Evolutionary conservation across 1,140 invertebrate species (phyloP).

Genomic region (Pseudoatta argentina): DNA sequence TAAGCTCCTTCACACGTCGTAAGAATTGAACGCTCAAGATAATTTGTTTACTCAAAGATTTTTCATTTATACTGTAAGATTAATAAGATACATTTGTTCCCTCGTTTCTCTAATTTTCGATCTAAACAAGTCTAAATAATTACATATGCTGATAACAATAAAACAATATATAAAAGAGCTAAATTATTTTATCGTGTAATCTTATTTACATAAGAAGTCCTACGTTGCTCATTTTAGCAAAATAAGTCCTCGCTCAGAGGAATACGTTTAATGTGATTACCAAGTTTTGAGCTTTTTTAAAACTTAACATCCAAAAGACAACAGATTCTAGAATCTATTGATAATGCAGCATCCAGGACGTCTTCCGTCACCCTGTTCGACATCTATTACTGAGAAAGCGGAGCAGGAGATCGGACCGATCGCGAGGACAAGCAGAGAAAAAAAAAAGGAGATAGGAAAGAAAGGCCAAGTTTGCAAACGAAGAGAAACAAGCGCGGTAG

Average conservation of each 20-base stretch:
- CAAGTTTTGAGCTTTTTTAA: not conserved
- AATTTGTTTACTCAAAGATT: not conserved
- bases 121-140: not conserved
- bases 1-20: slow-evolving; percentile 1
- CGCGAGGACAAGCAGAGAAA: slow-evolving; percentile 2
- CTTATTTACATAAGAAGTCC: not conserved
- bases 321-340: not conserved
- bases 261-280: not conserved
- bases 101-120: not conserved
- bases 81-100: not conserved
- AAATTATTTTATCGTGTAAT: not conserved
- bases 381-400: slow-evolving; percentile 29
- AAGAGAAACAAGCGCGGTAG: slow-evolving; percentile 76
- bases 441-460: slow-evolving; percentile 5
- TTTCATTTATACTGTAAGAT: not conserved
- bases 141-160: not conserved
- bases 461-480: slow-evolving; percentile 54
- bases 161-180: not conserved
- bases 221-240: not conserved
- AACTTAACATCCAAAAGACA: not conserved
- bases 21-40: not conserved
- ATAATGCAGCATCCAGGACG: not conserved
- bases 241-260: not conserved
- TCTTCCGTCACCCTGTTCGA: slow-evolving; percentile 8
- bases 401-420: not conserved